A percentile compares a stretch with the other conserved stretches of the same genome.
Evolutionary conservation across 37 sponge, comb jelly and placozoan species (phyloP).

Genomic region (Agelas oroides): DNA sequence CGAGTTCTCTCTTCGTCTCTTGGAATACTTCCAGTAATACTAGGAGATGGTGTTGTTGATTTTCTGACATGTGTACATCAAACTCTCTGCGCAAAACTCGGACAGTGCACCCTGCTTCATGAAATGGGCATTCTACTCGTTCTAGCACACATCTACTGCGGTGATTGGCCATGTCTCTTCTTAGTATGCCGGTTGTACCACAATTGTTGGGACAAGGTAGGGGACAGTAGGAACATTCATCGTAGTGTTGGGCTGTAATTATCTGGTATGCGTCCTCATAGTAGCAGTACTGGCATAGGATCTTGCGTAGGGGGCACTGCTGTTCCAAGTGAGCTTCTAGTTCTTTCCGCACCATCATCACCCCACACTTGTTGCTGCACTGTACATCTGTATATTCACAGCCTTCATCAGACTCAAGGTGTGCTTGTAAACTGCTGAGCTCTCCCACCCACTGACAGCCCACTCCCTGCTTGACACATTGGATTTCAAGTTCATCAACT

Average conservation of each 20-base stretch:
- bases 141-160: not conserved
- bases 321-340: not conserved
- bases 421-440: not conserved
- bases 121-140: slow-evolving; percentile 13
- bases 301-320: not conserved
- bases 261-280: not conserved
- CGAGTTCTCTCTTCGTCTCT: not conserved
- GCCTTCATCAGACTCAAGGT: slow-evolving; percentile 1
- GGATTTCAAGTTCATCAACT: not conserved
- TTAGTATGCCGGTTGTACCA: slow-evolving; percentile 6
- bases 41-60: not conserved
- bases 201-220: slow-evolving; percentile 40
- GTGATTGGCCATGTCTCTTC: slow-evolving; percentile 2
- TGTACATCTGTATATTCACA: not conserved
- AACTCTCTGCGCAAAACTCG: not conserved
- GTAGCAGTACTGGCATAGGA: slow-evolving; percentile 7
- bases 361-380: not conserved
- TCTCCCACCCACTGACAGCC: slow-evolving; percentile 13
- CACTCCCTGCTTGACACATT: not conserved
- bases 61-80: not conserved
- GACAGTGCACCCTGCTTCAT: slow-evolving; percentile 1
- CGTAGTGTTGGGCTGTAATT: slow-evolving; percentile 13
- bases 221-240: slow-evolving; percentile 17
- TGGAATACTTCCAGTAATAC: not conserved
- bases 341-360: not conserved